Evolutionary conservation across 2,888 invertebrate genomes (phyloP), one percentile per base, ranked within the genome.

Genomic region (Ypsolopha scabrella): DNA sequence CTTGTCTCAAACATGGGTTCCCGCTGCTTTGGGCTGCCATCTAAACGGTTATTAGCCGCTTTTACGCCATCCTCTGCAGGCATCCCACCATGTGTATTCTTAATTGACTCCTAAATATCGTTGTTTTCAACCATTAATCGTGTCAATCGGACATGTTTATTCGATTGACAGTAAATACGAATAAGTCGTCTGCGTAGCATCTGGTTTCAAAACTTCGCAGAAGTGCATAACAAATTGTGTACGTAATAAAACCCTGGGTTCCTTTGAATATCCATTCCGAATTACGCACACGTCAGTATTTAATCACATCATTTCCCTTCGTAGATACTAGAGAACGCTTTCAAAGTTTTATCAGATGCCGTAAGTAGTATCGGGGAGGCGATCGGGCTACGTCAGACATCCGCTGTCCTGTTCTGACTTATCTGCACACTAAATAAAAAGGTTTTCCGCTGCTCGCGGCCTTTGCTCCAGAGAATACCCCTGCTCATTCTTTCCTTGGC

Each of bases 101-200:
- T 78, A 77, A 81, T 83, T 78, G 72, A 74, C 77, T 80, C 70
- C 72, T 82, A 82, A 82, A 82, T 77, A 77, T 76, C 66, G 68
- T 79, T 74, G 73, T 78, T 79, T 81, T 77, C 50, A 69, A 68
- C 68, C 74, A 69, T 77, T 73, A 74, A 77, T 80, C 76, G 72
- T 66, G 68, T 77, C 70, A 71, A 75, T 70, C 72, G 63, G 76
- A 78, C 74, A 68, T 80, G 70, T 80, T 80, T 82, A 80, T 79
- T 73, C 64, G 67, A 66, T 68, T 64, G 61, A 66, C 66, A 63
- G 57, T 60, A 67, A 67, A 64, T 60, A 60, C 62, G 69, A 72
- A 67, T 74, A 60, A 72, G 67, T 63, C 65, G 67, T 71, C 45
- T 45, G 24, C 24, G 7, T 14, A 13, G 43, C 13, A 24, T 11